phyloP scores from a whole-genome alignment of 2,797 vertebrate species.

The Catamblyrhynchus diadema region DNA sequence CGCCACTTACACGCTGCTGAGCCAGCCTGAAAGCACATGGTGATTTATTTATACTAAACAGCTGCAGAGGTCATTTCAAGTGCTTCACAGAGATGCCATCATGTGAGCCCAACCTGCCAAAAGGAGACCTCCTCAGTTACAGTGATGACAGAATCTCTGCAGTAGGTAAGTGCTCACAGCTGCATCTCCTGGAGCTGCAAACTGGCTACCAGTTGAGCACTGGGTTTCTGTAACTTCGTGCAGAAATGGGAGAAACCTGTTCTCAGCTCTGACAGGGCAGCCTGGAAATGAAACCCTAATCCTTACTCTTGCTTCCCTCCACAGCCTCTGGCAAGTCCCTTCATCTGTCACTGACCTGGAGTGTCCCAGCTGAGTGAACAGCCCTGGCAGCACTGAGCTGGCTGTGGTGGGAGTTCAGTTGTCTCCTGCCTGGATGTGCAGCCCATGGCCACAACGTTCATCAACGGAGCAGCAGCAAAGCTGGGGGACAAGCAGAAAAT shows the following conservation, averaged over 20 bases:
- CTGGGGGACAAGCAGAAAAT: neutral
- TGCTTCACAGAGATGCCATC: neutral
- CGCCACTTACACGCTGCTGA: rapidly evolving
- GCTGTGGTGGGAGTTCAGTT: neutral
- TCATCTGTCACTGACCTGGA: neutral
- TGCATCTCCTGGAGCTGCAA: neutral
- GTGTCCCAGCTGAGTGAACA: neutral
- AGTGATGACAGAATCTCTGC: neutral
- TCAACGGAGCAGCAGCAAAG: neutral
- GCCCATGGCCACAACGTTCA: rapidly evolving
- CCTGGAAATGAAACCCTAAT: neutral
- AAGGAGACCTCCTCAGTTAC: neutral
- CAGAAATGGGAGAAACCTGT: neutral
- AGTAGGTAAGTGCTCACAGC: neutral
- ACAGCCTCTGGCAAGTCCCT: neutral
- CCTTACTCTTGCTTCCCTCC: neutral
- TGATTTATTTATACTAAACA: neutral
- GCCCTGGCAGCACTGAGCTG: rapidly evolving
- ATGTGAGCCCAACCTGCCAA: neutral
- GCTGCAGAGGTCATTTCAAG: neutral
- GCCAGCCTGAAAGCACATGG: neutral
- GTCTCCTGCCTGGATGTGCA: neutral
- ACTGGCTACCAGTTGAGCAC: neutral
- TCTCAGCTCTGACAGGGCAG: neutral
- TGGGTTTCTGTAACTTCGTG: rapidly evolving